Evolutionary conservation across 1,140 invertebrate species (phyloP).

Genomic region (Drosophila sproati): DNA sequence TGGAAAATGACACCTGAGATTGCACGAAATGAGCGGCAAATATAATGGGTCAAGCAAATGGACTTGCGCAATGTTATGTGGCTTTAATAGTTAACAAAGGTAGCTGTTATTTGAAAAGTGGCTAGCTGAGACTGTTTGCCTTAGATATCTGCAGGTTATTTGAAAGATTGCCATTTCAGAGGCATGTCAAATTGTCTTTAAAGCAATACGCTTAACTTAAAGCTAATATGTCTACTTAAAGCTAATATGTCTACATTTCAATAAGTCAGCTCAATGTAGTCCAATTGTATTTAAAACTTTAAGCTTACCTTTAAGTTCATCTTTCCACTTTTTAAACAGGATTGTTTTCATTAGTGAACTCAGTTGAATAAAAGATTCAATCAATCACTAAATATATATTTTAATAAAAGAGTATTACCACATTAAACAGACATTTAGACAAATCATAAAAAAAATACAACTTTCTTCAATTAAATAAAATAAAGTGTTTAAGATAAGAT

Average conservation of each 20-base stretch:
- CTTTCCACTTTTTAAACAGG: too few relatives aligned
- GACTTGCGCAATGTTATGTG: constrained; percentile 17
- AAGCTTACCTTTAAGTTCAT: too few relatives aligned
- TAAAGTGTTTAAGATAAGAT: too few relatives aligned
- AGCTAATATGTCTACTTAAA: background rate
- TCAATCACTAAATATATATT: too few relatives aligned
- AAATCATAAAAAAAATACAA: too few relatives aligned
- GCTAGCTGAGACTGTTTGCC: constrained; percentile 2
- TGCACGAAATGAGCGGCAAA: constrained; percentile 29
- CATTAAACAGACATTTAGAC: too few relatives aligned
- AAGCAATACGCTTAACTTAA: background rate
- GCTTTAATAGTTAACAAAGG: constrained; percentile 20
- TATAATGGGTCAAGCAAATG: constrained; percentile 2
- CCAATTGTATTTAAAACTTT: too few relatives aligned
- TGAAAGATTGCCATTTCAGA: background rate
- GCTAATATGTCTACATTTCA: background rate
- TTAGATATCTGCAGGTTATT: constrained; percentile 1
- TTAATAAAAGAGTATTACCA: too few relatives aligned
- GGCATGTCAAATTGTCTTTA: background rate
- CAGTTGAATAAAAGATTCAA: too few relatives aligned
- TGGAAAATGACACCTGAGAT: constrained; percentile 67
- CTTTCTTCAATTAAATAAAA: too few relatives aligned
- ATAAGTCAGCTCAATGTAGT: too few relatives aligned
- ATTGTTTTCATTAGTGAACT: too few relatives aligned
- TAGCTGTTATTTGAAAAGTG: background rate